phyloP scores from a whole-genome alignment of 1,140 invertebrate genomes.

The Maniola jurtina region DNA sequence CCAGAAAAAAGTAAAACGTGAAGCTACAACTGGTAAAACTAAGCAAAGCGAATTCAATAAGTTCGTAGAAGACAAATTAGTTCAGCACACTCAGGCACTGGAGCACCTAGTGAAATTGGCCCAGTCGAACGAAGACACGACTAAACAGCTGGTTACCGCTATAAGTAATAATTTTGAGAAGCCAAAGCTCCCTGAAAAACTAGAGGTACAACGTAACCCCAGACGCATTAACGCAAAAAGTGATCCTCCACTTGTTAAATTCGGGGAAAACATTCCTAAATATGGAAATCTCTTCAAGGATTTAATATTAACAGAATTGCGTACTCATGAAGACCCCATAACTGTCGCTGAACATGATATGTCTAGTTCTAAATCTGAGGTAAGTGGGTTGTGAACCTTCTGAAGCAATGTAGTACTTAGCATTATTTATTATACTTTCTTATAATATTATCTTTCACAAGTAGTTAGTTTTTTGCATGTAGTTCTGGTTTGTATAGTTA shows the following conservation, averaged over 20 bases:
- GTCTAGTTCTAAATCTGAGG: conserved; percentile 18
- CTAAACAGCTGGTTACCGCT: conserved; percentile 42
- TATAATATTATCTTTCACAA: background rate
- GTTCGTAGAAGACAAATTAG: conserved; percentile 57
- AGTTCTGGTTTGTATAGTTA: background rate
- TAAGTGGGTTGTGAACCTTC: conserved; percentile 34
- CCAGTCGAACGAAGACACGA: conserved; percentile 38
- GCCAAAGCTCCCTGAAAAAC: conserved; percentile 50
- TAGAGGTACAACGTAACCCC: conserved; percentile 38
- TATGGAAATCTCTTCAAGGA: conserved; percentile 49
- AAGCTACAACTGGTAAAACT: conserved; percentile 24
- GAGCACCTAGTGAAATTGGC: conserved; percentile 48
- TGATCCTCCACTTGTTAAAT: conserved; percentile 40
- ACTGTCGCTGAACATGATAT: conserved; percentile 36
- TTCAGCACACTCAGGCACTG: conserved; percentile 55
- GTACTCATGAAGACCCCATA: conserved; percentile 36
- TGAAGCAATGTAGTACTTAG: conserved; percentile 8
- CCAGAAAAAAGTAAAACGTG: conserved; percentile 51
- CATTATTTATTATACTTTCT: no score
- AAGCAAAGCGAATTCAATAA: conserved; percentile 34
- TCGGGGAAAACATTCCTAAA: conserved; percentile 46
- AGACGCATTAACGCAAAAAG: conserved; percentile 35
- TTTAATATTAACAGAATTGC: conserved; percentile 40
- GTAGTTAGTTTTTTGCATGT: background rate
- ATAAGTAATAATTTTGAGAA: conserved; percentile 36